phyloP scores from a whole-genome alignment of 2,888 invertebrate genomes.

The Drosophila parthenogenetica region DNA sequence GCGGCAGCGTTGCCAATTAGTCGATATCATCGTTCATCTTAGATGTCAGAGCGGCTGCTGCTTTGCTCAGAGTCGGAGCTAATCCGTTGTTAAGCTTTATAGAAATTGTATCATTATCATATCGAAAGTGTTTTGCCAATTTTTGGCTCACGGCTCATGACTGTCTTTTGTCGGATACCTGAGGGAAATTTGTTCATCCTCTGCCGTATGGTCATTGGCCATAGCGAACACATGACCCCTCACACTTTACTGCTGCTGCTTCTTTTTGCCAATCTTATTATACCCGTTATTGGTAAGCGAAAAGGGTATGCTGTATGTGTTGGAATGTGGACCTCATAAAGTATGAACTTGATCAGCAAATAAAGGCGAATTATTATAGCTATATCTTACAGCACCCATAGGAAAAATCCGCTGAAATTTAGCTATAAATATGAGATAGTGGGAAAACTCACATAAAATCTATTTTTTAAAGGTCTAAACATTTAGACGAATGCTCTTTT shows the following conservation, averaged over 20 bases:
- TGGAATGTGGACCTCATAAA: too few relatives aligned
- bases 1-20: conserved; percentile 61
- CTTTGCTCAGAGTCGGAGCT: conserved; percentile 15
- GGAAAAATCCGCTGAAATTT: too few relatives aligned
- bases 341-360: too few relatives aligned
- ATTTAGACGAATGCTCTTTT: too few relatives aligned
- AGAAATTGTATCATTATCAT: conserved; percentile 80
- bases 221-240: conserved; percentile 22
- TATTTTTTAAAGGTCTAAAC: too few relatives aligned
- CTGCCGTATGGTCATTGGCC: conserved; percentile 27
- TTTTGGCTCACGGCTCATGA: conserved; percentile 3
- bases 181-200: conserved; percentile 70
- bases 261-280: conserved; percentile 19
- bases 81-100: conserved; percentile 74
- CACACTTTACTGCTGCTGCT: conserved; percentile 3
- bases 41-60: background rate
- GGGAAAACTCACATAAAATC: too few relatives aligned
- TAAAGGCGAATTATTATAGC: too few relatives aligned
- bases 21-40: conserved; percentile 72
- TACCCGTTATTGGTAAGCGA: background rate
- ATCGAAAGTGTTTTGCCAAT: conserved; percentile 67
- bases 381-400: too few relatives aligned
- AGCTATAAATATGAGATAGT: too few relatives aligned
- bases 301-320: too few relatives aligned
- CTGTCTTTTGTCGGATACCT: conserved; percentile 52